phyloP scores from a whole-genome alignment of 2,113 vertebrate species.

The Dascyllus trimaculatus region DNA sequence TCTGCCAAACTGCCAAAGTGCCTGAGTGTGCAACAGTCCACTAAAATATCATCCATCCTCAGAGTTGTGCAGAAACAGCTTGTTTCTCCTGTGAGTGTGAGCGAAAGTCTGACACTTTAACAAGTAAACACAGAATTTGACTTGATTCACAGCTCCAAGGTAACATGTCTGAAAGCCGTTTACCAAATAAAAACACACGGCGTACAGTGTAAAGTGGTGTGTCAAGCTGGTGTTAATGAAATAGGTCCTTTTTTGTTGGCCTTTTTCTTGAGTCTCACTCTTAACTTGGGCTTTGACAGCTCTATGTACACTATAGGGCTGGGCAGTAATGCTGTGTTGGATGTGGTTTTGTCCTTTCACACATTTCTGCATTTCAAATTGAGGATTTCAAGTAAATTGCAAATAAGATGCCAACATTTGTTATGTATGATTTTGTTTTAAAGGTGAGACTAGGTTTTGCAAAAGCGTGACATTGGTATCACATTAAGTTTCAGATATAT shows the following conservation, averaged over 20 bases:
- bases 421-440: too few relatives aligned
- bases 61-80: slow-evolving; percentile 10
- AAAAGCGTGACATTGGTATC: too few relatives aligned
- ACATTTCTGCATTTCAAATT: neutral
- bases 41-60: slow-evolving; percentile 40
- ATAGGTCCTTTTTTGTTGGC: too few relatives aligned
- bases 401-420: too few relatives aligned
- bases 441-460: too few relatives aligned
- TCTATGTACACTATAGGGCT: neutral
- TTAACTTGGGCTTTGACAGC: neutral
- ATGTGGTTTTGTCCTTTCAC: neutral
- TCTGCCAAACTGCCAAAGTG: slow-evolving; percentile 59
- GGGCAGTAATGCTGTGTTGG: neutral
- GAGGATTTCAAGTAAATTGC: too few relatives aligned
- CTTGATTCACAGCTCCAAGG: neutral
- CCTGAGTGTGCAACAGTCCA: slow-evolving; percentile 32
- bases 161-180: too few relatives aligned
- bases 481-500: too few relatives aligned
- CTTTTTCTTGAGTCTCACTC: too few relatives aligned
- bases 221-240: too few relatives aligned
- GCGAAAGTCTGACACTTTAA: neutral
- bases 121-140: slow-evolving; percentile 7
- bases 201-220: too few relatives aligned
- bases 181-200: too few relatives aligned
- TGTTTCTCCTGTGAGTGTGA: neutral